These are phyloP conservation scores for Numenius arquata DNA, from an alignment of 2,113 vertebrate genomes.

Conservation along the genomic window DNA sequence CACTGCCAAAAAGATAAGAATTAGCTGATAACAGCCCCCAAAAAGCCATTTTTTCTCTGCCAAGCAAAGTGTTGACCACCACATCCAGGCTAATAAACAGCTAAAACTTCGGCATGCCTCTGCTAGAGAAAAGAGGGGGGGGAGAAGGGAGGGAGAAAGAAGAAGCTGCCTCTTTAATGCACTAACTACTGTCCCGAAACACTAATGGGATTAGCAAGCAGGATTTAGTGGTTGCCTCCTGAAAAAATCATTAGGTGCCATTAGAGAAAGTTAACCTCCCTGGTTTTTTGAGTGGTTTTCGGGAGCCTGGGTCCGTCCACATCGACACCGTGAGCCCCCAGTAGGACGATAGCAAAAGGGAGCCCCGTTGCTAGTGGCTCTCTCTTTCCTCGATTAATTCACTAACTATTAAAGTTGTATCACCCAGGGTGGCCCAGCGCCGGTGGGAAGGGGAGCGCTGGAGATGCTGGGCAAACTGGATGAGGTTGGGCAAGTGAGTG, in stretches of 20 bases:
- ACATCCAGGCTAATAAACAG: not conserved
- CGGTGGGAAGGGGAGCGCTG: not conserved
- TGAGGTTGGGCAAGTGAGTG: not conserved
- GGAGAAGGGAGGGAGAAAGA: not conserved
- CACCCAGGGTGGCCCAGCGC: not conserved
- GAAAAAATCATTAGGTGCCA: conserved; percentile 50
- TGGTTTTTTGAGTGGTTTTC: not conserved
- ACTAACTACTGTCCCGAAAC: not conserved
- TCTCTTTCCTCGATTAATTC: conserved; percentile 20
- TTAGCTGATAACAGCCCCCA: not conserved
- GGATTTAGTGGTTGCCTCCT: conserved; percentile 32
- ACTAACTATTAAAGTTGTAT: not conserved
- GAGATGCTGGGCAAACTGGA: not conserved
- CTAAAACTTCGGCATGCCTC: not conserved
- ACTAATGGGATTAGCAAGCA: conserved; percentile 32
- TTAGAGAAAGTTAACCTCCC: conserved; percentile 52
- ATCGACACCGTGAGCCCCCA: not conserved
- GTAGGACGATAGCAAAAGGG: not conserved
- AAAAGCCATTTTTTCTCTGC: not conserved
- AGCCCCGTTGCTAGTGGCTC: not conserved
- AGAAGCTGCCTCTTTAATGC: not conserved
- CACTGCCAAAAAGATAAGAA: not conserved
- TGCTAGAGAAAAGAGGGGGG: not conserved
- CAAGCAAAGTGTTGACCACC: not conserved
- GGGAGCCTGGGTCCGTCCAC: not conserved